These are phyloP conservation scores for Dolichopus griseipennis DNA, from an alignment of 2,888 invertebrate genomes.

Conservation along the genomic window DNA sequence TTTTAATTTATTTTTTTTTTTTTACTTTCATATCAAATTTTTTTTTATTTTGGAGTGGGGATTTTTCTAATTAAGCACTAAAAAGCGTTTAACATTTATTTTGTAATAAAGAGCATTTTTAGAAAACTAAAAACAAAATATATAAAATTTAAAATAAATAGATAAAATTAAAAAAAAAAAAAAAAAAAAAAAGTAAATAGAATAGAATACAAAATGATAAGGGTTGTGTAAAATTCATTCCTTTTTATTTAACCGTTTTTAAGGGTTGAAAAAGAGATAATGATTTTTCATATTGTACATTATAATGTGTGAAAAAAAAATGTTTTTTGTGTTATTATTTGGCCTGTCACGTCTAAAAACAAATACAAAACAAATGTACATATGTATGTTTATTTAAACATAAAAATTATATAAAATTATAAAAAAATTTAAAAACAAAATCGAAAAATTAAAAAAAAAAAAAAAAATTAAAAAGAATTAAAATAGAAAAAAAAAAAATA, in stretches of 20 bases:
- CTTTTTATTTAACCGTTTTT: too few relatives aligned
- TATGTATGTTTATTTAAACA: slow-evolving; percentile 11
- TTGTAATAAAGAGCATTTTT: background rate
- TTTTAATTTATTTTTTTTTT: background rate
- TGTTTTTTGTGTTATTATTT: too few relatives aligned
- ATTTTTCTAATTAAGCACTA: background rate
- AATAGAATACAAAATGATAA: slow-evolving; percentile 13
- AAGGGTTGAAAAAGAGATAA: too few relatives aligned
- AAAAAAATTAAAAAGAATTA: slow-evolving; percentile 23
- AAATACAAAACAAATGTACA: too few relatives aligned
- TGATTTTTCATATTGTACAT: too few relatives aligned
- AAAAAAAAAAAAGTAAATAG: slow-evolving; percentile 13
- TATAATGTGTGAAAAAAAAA: too few relatives aligned
- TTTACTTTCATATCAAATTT: background rate
- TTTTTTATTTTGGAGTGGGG: background rate
- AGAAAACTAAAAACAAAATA: background rate
- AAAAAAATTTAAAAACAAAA: background rate
- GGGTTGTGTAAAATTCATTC: slow-evolving; percentile 10
- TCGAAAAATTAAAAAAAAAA: background rate
- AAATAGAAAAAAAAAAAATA: slow-evolving; percentile 23
- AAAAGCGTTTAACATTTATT: background rate
- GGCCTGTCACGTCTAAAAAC: too few relatives aligned
- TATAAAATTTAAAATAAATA: slow-evolving; percentile 4
- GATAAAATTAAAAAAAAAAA: slow-evolving; percentile 11
- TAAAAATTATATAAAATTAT: slow-evolving; percentile 18